Evolutionary conservation across 2,113 vertebrate genomes (phyloP).

Genomic region (Eulacestoma nigropectus): DNA sequence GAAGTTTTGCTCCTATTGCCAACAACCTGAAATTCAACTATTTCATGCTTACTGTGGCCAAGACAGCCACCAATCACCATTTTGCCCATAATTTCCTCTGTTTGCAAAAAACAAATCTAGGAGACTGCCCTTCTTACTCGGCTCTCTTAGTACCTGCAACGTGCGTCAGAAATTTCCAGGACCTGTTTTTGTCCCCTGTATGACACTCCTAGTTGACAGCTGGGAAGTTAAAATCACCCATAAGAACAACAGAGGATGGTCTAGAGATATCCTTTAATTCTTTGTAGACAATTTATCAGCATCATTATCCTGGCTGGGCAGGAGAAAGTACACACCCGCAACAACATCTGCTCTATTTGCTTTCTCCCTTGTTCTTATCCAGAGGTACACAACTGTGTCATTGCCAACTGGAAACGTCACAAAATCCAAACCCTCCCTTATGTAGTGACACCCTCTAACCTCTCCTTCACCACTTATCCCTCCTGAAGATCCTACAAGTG

Average conservation of each 20-base stretch:
- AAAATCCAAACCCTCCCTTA: neutral
- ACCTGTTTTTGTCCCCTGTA: neutral
- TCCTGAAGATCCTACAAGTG: accelerated
- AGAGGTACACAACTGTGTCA: neutral
- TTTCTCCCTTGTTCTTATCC: neutral
- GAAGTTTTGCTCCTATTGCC: neutral
- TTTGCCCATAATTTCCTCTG: accelerated
- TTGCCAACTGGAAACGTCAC: neutral
- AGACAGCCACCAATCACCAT: neutral
- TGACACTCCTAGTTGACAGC: neutral
- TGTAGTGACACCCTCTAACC: accelerated
- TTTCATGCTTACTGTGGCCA: neutral
- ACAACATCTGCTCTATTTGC: neutral
- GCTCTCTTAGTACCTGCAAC: neutral
- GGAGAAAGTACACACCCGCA: neutral
- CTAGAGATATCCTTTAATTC: neutral
- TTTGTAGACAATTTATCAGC: neutral
- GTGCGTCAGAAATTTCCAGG: neutral
- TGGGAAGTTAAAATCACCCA: neutral
- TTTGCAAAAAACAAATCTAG: neutral
- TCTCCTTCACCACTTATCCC: accelerated
- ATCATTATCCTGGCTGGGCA: neutral
- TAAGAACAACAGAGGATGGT: neutral
- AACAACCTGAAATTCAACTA: neutral
- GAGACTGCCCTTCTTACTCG: accelerated